These are phyloP conservation scores for Amphimedon queenslandica DNA, from an alignment of 37 sponge, comb jelly and placozoan species.

Conservation along the genomic window DNA sequence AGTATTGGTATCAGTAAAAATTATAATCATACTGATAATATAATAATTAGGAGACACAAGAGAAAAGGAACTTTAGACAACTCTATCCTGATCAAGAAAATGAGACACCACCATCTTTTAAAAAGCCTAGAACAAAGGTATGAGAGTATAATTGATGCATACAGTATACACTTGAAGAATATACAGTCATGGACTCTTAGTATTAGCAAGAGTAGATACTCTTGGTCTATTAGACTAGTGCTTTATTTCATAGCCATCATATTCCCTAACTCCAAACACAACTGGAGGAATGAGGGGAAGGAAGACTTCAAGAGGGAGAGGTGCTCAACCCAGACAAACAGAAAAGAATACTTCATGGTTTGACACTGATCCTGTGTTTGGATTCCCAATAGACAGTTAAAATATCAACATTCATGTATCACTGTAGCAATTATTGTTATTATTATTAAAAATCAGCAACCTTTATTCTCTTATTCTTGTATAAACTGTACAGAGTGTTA, in stretches of 20 bases:
- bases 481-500: too few species aligned
- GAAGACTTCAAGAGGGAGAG: neutral
- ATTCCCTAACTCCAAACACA: neutral
- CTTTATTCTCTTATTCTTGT: too few species aligned
- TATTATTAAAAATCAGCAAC: too few species aligned
- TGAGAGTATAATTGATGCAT: too few species aligned
- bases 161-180: too few species aligned
- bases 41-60: too few species aligned
- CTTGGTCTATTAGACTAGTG: constrained; percentile 1
- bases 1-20: too few species aligned
- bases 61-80: constrained; percentile 5
- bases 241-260: neutral
- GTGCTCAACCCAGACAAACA: neutral
- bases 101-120: constrained; percentile 33
- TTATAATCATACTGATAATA: too few species aligned
- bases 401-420: too few species aligned
- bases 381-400: constrained; percentile 57
- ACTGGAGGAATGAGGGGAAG: neutral
- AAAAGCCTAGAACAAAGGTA: constrained; percentile 24
- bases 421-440: too few species aligned
- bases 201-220: too few species aligned
- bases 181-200: too few species aligned
- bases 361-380: constrained; percentile 74
- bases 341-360: constrained; percentile 65
- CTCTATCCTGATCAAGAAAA: constrained; percentile 4